phyloP scores from a whole-genome alignment of 2,888 invertebrate genomes.

The Megastigmus dorsalis region DNA sequence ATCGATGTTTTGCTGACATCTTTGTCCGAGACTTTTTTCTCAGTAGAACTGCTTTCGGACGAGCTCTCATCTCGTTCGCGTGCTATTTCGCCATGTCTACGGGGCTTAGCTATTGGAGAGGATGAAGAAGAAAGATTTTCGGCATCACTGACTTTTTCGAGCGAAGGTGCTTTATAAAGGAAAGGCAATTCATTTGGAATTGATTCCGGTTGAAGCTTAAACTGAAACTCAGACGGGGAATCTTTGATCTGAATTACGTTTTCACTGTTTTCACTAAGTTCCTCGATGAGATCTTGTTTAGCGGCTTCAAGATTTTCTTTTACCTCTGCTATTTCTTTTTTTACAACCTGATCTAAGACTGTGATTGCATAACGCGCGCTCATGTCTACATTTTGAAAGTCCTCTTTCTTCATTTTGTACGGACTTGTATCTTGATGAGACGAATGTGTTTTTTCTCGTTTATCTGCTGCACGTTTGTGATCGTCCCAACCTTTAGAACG shows the following conservation, averaged over 20 bases:
- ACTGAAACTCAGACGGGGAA: slow-evolving; percentile 85
- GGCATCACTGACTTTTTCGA: slow-evolving; percentile 60
- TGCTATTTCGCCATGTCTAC: slow-evolving; percentile 47
- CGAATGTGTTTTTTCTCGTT: slow-evolving; percentile 63
- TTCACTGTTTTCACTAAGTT: slow-evolving; percentile 80
- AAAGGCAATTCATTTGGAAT: slow-evolving; percentile 78
- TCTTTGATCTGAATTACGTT: slow-evolving; percentile 77
- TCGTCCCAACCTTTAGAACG: slow-evolving; percentile 63
- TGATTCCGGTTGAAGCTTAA: slow-evolving; percentile 79
- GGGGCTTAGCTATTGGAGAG: slow-evolving; percentile 62
- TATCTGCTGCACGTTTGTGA: slow-evolving; percentile 62
- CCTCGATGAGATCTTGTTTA: slow-evolving; percentile 82
- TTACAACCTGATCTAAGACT: slow-evolving; percentile 76
- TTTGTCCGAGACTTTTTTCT: slow-evolving; percentile 20
- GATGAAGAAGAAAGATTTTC: slow-evolving; percentile 62
- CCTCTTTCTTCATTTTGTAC: slow-evolving; percentile 67
- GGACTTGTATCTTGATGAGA: slow-evolving; percentile 36
- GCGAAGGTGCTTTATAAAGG: slow-evolving; percentile 74
- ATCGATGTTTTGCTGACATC: slow-evolving; percentile 33
- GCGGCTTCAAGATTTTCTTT: slow-evolving; percentile 83
- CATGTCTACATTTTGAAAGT: slow-evolving; percentile 67
- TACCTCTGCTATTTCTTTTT: slow-evolving; percentile 83
- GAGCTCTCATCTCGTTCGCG: slow-evolving; percentile 68
- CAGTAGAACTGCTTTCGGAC: slow-evolving; percentile 54
- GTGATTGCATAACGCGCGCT: slow-evolving; percentile 70